phyloP scores from a whole-genome alignment of 1,140 invertebrate genomes.

The Thaumetopoea pityocampa region DNA sequence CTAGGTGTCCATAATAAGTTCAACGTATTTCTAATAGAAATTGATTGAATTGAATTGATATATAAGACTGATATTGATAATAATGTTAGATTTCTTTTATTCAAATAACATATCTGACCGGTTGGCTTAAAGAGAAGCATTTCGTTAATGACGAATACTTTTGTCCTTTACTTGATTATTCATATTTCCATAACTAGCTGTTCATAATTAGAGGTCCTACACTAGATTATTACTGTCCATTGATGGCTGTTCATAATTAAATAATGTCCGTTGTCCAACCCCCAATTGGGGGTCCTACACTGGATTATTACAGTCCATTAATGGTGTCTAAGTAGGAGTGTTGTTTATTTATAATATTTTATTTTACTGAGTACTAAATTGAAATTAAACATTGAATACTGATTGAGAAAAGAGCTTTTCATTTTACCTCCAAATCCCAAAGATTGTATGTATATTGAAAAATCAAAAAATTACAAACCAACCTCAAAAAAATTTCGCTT shows the following conservation, averaged over 20 bases:
- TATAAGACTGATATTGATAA: background rate
- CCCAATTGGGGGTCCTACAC: constrained; percentile 5
- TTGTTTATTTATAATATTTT: constrained; percentile 14
- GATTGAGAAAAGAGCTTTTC: constrained; percentile 11
- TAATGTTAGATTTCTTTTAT: constrained; percentile 1
- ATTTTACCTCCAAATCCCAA: constrained; percentile 13
- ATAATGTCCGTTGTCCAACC: too few species aligned
- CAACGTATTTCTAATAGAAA: too few species aligned
- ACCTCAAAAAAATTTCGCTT: background rate
- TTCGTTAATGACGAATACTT: constrained; percentile 11
- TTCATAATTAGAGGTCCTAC: constrained; percentile 7
- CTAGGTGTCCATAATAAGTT: constrained; percentile 19
- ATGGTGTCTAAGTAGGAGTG: constrained; percentile 10
- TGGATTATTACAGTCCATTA: constrained; percentile 12
- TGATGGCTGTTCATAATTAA: constrained; percentile 11
- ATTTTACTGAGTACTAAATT: constrained; percentile 14
- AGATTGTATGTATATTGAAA: constrained; percentile 6
- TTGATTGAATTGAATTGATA: too few species aligned
- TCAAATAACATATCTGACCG: background rate
- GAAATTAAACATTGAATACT: constrained; percentile 16
- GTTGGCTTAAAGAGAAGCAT: background rate
- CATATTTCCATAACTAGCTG: background rate
- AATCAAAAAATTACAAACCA: constrained; percentile 1
- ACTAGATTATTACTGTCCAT: constrained; percentile 13
- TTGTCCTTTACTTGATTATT: constrained; percentile 7